phyloP scores from a whole-genome alignment of 2,888 invertebrate species.

The Morinoia aosen region DNA sequence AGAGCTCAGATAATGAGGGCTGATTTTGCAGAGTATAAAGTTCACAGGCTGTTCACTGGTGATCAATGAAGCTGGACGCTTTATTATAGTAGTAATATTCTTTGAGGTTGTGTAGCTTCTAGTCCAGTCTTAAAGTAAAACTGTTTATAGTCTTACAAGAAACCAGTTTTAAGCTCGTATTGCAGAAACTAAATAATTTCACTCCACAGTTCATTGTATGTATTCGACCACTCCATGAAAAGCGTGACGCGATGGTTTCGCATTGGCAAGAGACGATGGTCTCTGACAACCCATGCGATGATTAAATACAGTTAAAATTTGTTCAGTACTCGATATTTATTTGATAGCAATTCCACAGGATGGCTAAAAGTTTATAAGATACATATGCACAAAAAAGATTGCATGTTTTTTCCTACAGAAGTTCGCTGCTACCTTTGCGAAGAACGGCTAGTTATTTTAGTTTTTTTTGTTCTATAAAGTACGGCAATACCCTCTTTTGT shows the following conservation, averaged over 20 bases:
- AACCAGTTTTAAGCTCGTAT: neutral
- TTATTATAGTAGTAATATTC: neutral
- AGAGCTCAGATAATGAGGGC: constrained; percentile 54
- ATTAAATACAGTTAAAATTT: too few relatives aligned
- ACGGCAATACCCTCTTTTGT: neutral
- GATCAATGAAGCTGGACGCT: neutral
- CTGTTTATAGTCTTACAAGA: neutral
- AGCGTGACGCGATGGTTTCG: too few relatives aligned
- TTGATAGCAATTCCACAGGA: too few relatives aligned
- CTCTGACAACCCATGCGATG: too few relatives aligned
- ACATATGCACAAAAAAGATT: too few relatives aligned
- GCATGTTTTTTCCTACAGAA: neutral
- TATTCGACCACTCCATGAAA: too few relatives aligned
- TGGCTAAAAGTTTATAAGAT: too few relatives aligned
- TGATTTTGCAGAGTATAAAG: neutral
- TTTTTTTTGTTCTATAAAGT: neutral
- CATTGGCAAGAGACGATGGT: too few relatives aligned
- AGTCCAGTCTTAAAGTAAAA: neutral
- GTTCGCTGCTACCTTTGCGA: neutral
- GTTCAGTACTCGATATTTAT: too few relatives aligned
- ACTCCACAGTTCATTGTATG: neutral
- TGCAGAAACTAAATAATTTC: neutral
- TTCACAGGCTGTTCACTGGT: neutral
- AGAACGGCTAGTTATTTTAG: neutral
- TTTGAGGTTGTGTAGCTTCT: neutral